These are phyloP conservation scores for Synchiropus splendidus DNA, from an alignment of 2,113 vertebrate species.

Conservation along the genomic window DNA sequence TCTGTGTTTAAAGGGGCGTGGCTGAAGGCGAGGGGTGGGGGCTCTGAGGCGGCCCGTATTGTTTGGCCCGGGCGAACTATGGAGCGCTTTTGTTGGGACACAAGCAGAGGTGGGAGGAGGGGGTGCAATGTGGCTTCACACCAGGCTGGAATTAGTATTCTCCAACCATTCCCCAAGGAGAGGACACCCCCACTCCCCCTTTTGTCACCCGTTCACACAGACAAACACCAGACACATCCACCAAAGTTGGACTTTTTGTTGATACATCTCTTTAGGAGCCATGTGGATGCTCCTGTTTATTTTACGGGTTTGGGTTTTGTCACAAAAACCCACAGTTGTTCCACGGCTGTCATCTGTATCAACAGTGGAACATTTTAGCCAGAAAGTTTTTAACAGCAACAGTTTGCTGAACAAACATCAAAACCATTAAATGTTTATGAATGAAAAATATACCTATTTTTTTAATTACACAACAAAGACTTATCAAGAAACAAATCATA, in stretches of 20 bases:
- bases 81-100: constrained; percentile 62
- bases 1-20: constrained; percentile 41
- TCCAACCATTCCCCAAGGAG: constrained; percentile 55
- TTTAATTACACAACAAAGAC: no score
- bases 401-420: no score
- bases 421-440: no score
- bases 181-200: constrained; percentile 44
- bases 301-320: no score
- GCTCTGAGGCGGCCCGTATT: constrained; percentile 49
- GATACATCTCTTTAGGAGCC: no score
- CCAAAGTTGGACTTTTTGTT: not conserved
- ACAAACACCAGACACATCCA: constrained; percentile 14
- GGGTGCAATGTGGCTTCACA: constrained; percentile 52
- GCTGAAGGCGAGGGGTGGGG: constrained; percentile 34
- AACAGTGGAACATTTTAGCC: no score
- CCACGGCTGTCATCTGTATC: no score
- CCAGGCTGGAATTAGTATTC: constrained; percentile 69
- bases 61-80: constrained; percentile 54
- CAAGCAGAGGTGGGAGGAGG: constrained; percentile 4
- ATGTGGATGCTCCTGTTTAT: no score
- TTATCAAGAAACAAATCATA: no score
- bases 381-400: no score
- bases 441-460: no score
- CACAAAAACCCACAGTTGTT: no score
- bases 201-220: constrained; percentile 43